phyloP scores from a whole-genome alignment of 2,888 invertebrate species.

The Criorhina ranunculi region DNA sequence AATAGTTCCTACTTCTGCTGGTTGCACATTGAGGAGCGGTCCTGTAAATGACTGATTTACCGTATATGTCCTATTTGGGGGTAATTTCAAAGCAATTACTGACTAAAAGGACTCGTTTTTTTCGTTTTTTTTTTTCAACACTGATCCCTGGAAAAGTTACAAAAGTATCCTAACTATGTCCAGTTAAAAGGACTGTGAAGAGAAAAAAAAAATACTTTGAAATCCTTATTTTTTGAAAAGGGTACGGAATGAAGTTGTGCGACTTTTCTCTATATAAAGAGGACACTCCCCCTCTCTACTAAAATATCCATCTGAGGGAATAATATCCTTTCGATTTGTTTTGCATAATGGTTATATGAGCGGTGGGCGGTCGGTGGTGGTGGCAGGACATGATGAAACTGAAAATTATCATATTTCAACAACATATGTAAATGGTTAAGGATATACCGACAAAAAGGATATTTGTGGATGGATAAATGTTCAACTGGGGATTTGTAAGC shows the following conservation, averaged over 20 bases:
- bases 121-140: constrained; percentile 7
- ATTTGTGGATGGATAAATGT: constrained; percentile 18
- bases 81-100: constrained; percentile 43
- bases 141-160: constrained; percentile 17
- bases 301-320: constrained; percentile 39
- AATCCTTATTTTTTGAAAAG: constrained; percentile 8
- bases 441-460: constrained; percentile 12
- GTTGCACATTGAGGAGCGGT: constrained; percentile 12
- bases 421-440: constrained; percentile 31
- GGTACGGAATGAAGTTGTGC: constrained; percentile 26
- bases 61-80: constrained; percentile 16
- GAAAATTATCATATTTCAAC: constrained; percentile 43
- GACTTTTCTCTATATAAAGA: constrained; percentile 13
- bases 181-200: constrained; percentile 1
- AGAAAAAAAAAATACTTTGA: background rate
- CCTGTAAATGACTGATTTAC: constrained; percentile 47
- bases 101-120: constrained; percentile 9
- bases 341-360: constrained; percentile 58
- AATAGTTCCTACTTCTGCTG: constrained; percentile 33
- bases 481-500: constrained; percentile 13
- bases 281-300: constrained; percentile 5
- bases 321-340: constrained; percentile 64
- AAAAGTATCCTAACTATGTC: constrained; percentile 37
- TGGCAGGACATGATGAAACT: constrained; percentile 19
- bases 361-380: too few species aligned